phyloP scores from a whole-genome alignment of 2,888 invertebrate genomes.

The Salticus scenicus region DNA sequence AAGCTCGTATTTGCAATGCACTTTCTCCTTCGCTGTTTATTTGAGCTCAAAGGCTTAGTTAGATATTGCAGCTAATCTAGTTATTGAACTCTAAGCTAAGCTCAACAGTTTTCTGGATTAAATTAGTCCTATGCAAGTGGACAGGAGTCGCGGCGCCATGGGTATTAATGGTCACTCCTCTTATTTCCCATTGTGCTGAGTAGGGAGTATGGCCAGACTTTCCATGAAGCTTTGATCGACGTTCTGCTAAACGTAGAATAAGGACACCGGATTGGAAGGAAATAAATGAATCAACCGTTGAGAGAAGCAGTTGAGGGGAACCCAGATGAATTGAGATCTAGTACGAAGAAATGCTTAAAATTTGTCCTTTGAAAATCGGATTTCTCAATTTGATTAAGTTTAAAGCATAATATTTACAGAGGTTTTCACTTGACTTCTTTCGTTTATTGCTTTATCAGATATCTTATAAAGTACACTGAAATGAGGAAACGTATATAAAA shows the following conservation, averaged over 20 bases:
- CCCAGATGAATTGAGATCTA: no score
- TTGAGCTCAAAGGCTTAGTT: slow-evolving; percentile 54
- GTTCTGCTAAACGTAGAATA: neutral
- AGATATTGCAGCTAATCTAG: slow-evolving; percentile 56
- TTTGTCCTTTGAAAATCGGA: no score
- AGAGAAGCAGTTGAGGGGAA: neutral
- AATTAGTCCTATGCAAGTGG: slow-evolving; percentile 62
- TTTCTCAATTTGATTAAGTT: no score
- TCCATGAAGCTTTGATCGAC: slow-evolving; percentile 20
- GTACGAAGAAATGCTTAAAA: no score
- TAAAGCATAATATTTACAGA: no score
- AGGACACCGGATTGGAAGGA: neutral
- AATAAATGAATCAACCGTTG: neutral
- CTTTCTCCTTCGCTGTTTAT: slow-evolving; percentile 49
- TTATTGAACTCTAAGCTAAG: slow-evolving; percentile 66
- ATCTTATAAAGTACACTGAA: no score
- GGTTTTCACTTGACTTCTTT: no score
- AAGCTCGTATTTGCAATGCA: no score
- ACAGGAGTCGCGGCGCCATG: slow-evolving; percentile 49
- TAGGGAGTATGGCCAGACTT: slow-evolving; percentile 10
- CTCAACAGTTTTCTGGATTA: slow-evolving; percentile 61
- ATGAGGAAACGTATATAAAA: no score
- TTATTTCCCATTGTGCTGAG: slow-evolving; percentile 46
- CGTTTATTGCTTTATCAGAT: no score
- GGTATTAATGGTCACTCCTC: slow-evolving; percentile 58